Percentiles rank a stretch among this genome's conserved stretches.
Evolutionary conservation across 53 echinoderm and acorn worm species (phyloP).

Genomic region (Echinometra lucunter): DNA sequence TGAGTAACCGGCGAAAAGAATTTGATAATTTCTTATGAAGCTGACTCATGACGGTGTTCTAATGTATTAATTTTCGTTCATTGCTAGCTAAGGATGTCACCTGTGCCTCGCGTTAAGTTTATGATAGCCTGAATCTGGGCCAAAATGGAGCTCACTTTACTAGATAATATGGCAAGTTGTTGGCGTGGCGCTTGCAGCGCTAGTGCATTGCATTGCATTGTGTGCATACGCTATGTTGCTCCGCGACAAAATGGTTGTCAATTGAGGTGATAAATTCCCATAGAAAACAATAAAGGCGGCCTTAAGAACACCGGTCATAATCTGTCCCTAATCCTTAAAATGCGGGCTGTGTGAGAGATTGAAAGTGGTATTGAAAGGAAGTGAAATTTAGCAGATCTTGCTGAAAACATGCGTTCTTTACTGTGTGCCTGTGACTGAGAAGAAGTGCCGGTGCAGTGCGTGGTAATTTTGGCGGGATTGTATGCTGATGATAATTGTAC

Average conservation of each 20-base stretch:
- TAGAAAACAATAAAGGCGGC: neutral
- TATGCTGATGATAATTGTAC: neutral
- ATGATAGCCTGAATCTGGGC: neutral
- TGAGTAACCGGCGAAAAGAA: slow-evolving; percentile 65
- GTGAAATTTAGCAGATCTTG: neutral
- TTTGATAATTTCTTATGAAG: slow-evolving; percentile 65
- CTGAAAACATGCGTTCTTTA: neutral
- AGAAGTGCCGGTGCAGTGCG: slow-evolving; percentile 1
- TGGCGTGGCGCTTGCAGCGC: slow-evolving; percentile 70
- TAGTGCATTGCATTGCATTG: slow-evolving; percentile 55
- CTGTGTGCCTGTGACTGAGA: neutral
- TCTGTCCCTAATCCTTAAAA: neutral
- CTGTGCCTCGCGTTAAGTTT: neutral
- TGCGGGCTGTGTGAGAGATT: neutral
- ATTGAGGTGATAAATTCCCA: neutral
- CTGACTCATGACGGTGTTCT: slow-evolving; percentile 46
- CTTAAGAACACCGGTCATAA: neutral
- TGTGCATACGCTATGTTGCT: slow-evolving; percentile 42
- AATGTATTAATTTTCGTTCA: slow-evolving; percentile 51
- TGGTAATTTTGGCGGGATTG: slow-evolving; percentile 34
- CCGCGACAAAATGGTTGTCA: slow-evolving; percentile 6
- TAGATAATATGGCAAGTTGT: slow-evolving; percentile 39
- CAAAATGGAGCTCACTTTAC: neutral
- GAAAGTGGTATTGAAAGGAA: neutral
- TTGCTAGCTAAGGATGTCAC: neutral